Percentiles rank a stretch among this genome's conserved stretches.
Evolutionary conservation across 2,797 vertebrate species (phyloP).

Genomic region (Brachyrhaphis roseni): DNA sequence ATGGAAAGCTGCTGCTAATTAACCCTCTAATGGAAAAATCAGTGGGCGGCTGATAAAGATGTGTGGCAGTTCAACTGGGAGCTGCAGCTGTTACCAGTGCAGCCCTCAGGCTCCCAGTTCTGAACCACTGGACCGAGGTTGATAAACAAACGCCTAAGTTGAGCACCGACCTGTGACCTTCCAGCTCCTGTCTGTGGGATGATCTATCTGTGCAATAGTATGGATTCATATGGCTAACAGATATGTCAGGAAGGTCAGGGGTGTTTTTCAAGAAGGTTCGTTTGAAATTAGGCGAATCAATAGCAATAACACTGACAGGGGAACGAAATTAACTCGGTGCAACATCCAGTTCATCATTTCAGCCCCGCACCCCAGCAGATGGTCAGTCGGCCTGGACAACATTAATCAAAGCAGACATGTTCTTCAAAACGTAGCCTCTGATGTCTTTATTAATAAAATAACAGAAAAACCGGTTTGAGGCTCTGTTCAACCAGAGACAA

Average conservation of each 20-base stretch:
- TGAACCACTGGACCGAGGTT: constrained; percentile 54
- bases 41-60: constrained; percentile 52
- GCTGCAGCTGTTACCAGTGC: constrained; percentile 29
- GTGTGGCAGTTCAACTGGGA: constrained; percentile 60
- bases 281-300: constrained; percentile 27
- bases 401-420: constrained; percentile 9
- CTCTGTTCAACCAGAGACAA: constrained; percentile 10
- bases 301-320: constrained; percentile 9
- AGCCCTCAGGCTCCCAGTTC: constrained; percentile 52
- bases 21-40: constrained; percentile 76
- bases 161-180: constrained; percentile 35
- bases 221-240: constrained; percentile 13
- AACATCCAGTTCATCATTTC: constrained; percentile 26
- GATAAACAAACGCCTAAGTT: constrained; percentile 37
- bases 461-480: constrained; percentile 51
- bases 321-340: constrained; percentile 34
- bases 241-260: constrained; percentile 12
- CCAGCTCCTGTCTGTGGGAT: constrained; percentile 6
- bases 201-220: constrained; percentile 7
- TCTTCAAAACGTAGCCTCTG: constrained; percentile 10
- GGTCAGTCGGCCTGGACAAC: constrained; percentile 13
- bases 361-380: constrained; percentile 20
- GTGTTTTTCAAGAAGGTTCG: constrained; percentile 12
- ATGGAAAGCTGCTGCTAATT: constrained; percentile 45
- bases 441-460: constrained; percentile 32